Conservation (phyloP, 2,797 vertebrate genomes). For the Triplophysa yarkandensis region DNA sequence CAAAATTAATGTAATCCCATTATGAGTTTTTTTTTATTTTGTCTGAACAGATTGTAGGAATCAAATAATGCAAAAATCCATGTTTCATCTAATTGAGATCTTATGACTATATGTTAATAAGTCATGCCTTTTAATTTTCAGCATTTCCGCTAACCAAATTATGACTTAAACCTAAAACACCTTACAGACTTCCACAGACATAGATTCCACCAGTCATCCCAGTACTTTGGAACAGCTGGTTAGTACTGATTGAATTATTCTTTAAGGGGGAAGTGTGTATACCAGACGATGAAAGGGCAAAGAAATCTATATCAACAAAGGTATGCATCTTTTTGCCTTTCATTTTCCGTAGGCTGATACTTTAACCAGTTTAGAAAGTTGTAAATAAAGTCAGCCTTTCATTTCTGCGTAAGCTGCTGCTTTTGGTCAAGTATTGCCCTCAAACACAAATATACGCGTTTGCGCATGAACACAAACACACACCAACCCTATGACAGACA, state of each 20-base stretch:
- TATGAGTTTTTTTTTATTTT: no score
- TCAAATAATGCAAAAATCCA: not conserved
- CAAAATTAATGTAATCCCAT: no score
- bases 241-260: not conserved
- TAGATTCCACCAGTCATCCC: conserved; percentile 1
- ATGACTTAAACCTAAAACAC: not conserved
- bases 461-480: not conserved
- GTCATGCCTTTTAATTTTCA: conserved; percentile 7
- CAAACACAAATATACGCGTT: not conserved
- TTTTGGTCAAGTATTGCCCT: not conserved
- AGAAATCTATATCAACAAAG: not conserved
- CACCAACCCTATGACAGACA: not conserved
- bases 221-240: conserved; percentile 3
- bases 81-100: not conserved
- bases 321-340: not conserved
- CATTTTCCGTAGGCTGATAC: not conserved
- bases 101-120: conserved; percentile 2
- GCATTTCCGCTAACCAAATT: conserved; percentile 25
- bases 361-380: not conserved
- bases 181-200: conserved; percentile 5
- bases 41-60: no score
- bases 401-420: conserved; percentile 13
- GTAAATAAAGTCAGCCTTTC: conserved; percentile 15
- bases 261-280: not conserved
- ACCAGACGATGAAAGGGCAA: conserved; percentile 1